A percentile compares a stretch with the other conserved stretches of the same genome.
These are phyloP conservation scores for Leucania comma DNA, from an alignment of 2,888 invertebrate genomes.

Conservation along the genomic window DNA sequence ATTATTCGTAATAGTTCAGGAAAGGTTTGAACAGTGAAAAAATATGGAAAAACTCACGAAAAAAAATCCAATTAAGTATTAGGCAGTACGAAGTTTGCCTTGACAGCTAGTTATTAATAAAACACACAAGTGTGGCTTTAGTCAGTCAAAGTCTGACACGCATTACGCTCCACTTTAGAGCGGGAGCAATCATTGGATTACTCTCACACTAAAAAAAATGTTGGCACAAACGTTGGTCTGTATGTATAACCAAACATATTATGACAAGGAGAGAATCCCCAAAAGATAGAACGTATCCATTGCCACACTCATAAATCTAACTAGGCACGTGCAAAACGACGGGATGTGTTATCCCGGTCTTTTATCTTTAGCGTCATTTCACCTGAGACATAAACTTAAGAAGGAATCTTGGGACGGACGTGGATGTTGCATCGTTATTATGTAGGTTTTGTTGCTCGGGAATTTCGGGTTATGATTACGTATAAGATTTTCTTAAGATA, in stretches of 20 bases:
- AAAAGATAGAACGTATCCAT: conserved; percentile 55
- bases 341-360: conserved; percentile 66
- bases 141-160: too few relatives aligned
- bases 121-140: too few relatives aligned
- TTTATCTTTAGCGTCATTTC: conserved; percentile 69
- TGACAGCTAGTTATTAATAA: too few relatives aligned
- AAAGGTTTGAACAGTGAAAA: too few relatives aligned
- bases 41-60: too few relatives aligned
- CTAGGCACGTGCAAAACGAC: conserved; percentile 62
- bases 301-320: conserved; percentile 61
- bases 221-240: conserved; percentile 2
- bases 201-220: not conserved
- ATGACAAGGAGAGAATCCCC: conserved; percentile 41
- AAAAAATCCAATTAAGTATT: too few relatives aligned
- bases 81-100: too few relatives aligned
- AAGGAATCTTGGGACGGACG: conserved; percentile 59
- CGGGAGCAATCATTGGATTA: too few relatives aligned
- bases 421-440: conserved; percentile 27
- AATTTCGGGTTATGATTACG: conserved; percentile 18
- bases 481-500: not conserved
- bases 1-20: too few relatives aligned
- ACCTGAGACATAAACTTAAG: conserved; percentile 69
- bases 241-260: conserved; percentile 22
- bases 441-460: conserved; percentile 16
- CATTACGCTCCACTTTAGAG: too few relatives aligned